Evolutionary conservation across 2,888 invertebrate species (phyloP), one percentile per base, ranked within the genome.

Genomic region (Andrena marginata): DNA sequence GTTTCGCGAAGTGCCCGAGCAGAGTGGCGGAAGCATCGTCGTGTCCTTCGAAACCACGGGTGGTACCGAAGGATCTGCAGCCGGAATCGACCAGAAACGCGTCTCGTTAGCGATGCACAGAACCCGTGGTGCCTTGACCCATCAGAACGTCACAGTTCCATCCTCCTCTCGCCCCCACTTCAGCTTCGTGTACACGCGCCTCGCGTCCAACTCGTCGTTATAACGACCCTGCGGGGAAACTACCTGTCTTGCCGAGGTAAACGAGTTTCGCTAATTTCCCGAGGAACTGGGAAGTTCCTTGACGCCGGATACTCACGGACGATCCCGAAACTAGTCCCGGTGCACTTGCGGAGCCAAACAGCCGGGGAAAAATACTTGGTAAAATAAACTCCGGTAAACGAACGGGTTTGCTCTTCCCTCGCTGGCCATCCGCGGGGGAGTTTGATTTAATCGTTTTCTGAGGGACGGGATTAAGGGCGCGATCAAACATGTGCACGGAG

Each of bases 241-340:
- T 85, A 84, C 85, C 89, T 87, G 89, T 82, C 87, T 89, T 77
- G 77, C 70, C 42, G 82, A 75, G 73, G 84, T 77, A 86, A 88
- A 88, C 89, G 89, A 87, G 87, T 88, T 88, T 86, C 87, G 62
- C 89, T 89, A 88, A 88, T 88, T 88, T 87, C 80, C 49, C 51
- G 56, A 49, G 77, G 56, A 89, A 82, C 85, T 82, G 33, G 51
- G 65, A 86, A 85, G 77, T 87, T 88, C 33, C 80, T 54, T 49
- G 73, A 77, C 80, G 42, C 49, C 77, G 56, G 89, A 82, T 82
- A 67, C 73, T 78, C 76, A 48, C 76, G 64, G 70, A 71, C 76
- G 49, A 67, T 63, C 26, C 59, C 1, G 73, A 49, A 83, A 72
- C 69, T 72, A 62, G 51, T 80, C 75, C 49, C 33, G 51, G 51